Percentiles rank a stretch among this genome's conserved stretches.
These are phyloP conservation scores for Ammodytes marinus DNA, from an alignment of 2,113 vertebrate species.

Conservation along the genomic window DNA sequence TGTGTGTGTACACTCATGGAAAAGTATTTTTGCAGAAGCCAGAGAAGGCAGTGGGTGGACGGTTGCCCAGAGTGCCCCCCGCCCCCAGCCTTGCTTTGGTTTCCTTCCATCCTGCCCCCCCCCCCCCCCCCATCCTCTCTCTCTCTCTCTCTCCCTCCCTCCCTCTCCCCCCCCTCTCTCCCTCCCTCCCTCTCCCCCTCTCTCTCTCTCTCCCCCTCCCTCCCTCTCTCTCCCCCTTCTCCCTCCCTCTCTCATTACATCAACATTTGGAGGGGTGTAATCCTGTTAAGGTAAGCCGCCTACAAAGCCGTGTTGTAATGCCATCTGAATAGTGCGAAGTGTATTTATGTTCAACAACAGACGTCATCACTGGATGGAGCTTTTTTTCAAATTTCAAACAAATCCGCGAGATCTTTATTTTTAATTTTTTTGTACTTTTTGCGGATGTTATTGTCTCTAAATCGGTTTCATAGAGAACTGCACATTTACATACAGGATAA, in stretches of 20 bases:
- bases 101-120: slow-evolving; percentile 5
- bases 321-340: slow-evolving; percentile 15
- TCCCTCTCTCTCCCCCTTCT: background rate
- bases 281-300: slow-evolving; percentile 37
- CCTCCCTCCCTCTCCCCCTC: too few species aligned
- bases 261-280: slow-evolving; percentile 34
- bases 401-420: too few species aligned
- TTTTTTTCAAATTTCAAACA: too few species aligned
- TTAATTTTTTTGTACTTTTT: background rate
- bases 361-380: background rate
- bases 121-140: background rate
- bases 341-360: background rate
- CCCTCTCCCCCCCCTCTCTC: too few species aligned
- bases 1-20: slow-evolving; percentile 34
- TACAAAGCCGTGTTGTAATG: slow-evolving; percentile 5
- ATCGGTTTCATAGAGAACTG: background rate
- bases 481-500: background rate
- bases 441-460: background rate
- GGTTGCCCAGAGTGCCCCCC: slow-evolving; percentile 27
- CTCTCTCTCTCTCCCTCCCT: too few species aligned
- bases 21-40: slow-evolving; percentile 13
- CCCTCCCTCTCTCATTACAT: slow-evolving; percentile 10
- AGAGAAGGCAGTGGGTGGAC: slow-evolving; percentile 36
- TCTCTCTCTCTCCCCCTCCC: too few species aligned
- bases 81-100: slow-evolving; percentile 17